These are phyloP conservation scores for Myopa testacea DNA, from an alignment of 2,888 invertebrate species.

Conservation along the genomic window DNA sequence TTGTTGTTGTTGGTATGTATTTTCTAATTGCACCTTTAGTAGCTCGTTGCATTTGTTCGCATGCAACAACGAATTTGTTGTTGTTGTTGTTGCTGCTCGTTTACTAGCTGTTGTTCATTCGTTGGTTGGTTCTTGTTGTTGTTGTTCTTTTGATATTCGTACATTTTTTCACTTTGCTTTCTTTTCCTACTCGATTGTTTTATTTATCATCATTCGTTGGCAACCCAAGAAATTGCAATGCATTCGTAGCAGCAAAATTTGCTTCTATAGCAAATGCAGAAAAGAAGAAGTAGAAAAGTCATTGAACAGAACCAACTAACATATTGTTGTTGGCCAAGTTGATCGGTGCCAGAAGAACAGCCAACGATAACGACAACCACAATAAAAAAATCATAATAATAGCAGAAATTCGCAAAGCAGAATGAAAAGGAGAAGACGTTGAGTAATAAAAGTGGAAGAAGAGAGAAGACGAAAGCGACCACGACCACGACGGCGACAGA, in stretches of 20 bases:
- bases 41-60: not conserved
- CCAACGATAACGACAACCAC: not conserved
- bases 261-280: not conserved
- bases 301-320: constrained; percentile 30
- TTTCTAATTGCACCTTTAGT: constrained; percentile 32
- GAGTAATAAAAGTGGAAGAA: not conserved
- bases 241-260: constrained; percentile 17
- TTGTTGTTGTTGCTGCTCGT: constrained; percentile 11
- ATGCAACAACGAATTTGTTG: constrained; percentile 18
- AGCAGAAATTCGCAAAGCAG: constrained; percentile 1
- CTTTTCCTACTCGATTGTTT: constrained; percentile 12
- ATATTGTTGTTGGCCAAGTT: constrained; percentile 16
- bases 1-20: constrained; percentile 19
- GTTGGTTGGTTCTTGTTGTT: constrained; percentile 2
- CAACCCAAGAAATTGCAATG: constrained; percentile 34
- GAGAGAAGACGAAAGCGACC: not conserved
- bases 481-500: constrained; percentile 15
- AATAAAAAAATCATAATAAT: constrained; percentile 6
- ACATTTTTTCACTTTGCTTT: not conserved
- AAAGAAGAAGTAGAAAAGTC: constrained; percentile 27
- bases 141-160: constrained; percentile 6
- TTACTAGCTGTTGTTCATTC: constrained; percentile 14
- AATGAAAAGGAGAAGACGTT: not conserved
- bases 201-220: constrained; percentile 21
- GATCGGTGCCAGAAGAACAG: not conserved